A percentile compares a stretch with the other conserved stretches of the same genome.
Conservation (phyloP, 2,888 invertebrate genomes). For the Hypena proboscidalis region DNA sequence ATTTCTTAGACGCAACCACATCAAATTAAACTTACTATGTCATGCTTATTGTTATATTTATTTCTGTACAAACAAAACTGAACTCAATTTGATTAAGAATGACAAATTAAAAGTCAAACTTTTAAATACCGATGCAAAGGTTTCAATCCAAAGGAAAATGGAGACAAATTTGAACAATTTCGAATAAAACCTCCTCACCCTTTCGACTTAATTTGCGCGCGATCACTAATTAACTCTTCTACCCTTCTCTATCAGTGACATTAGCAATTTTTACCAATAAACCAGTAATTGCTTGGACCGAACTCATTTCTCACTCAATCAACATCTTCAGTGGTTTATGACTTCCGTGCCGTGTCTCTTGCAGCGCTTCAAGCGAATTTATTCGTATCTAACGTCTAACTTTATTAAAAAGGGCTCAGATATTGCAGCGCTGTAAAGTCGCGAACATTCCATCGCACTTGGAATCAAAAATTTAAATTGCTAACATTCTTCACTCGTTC, state of each 20-base stretch:
- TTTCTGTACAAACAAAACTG: too few species aligned
- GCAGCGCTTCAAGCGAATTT: constrained; percentile 58
- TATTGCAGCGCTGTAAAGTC: constrained; percentile 65
- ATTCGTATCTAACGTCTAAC: constrained; percentile 56
- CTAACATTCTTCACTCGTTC: constrained; percentile 68
- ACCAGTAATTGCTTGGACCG: constrained; percentile 56
- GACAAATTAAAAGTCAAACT: neutral
- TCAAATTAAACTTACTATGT: too few species aligned
- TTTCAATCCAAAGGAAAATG: constrained; percentile 10
- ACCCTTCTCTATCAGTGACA: constrained; percentile 45
- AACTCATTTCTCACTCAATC: constrained; percentile 68
- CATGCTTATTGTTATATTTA: too few species aligned
- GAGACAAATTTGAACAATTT: constrained; percentile 9
- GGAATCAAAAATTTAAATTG: constrained; percentile 80
- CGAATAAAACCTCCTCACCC: constrained; percentile 21
- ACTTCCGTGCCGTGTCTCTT: constrained; percentile 51
- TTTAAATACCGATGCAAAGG: constrained; percentile 9
- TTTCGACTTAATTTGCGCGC: constrained; percentile 38
- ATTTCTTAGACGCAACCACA: too few species aligned
- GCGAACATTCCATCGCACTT: constrained; percentile 54
- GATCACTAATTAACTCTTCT: constrained; percentile 60
- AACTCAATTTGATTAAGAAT: too few species aligned
- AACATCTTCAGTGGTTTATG: constrained; percentile 63
- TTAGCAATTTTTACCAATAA: constrained; percentile 75
- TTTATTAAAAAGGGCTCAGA: constrained; percentile 61